phyloP scores from a whole-genome alignment of 2,113 vertebrate genomes.

The Crotalus helleri region DNA sequence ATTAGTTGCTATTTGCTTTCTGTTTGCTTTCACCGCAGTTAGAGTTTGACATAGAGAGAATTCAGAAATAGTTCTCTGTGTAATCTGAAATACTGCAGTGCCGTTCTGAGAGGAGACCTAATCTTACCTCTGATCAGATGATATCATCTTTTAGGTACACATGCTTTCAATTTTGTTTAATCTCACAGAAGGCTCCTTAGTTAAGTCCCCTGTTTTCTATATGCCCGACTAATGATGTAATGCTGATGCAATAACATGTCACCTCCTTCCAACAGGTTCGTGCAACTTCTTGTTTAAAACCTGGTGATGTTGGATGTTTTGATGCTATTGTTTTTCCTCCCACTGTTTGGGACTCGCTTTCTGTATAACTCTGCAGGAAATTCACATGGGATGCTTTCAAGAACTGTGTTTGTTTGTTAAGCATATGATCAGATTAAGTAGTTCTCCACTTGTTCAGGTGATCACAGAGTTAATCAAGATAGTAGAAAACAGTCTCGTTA shows the following conservation, averaged over 20 bases:
- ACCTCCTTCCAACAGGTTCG: background rate
- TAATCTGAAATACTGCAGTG: background rate
- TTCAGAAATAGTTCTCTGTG: background rate
- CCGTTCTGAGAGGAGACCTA: background rate
- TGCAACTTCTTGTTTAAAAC: constrained; percentile 2
- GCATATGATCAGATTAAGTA: background rate
- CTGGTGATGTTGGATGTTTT: constrained; percentile 18
- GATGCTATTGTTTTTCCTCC: constrained; percentile 24
- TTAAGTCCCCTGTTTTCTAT: background rate
- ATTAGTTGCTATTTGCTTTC: background rate
- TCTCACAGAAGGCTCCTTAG: background rate
- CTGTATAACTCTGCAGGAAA: fast-evolving
- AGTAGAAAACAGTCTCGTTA: background rate
- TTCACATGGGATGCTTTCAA: constrained; percentile 6
- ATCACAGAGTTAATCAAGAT: background rate
- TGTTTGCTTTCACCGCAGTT: background rate
- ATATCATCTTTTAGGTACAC: background rate
- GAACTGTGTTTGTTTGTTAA: background rate
- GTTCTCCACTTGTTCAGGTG: background rate
- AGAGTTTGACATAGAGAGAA: background rate
- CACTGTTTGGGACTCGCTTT: background rate
- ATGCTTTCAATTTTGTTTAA: background rate
- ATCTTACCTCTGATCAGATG: background rate
- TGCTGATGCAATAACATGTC: background rate
- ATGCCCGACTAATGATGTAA: constrained; percentile 17